phyloP scores from a whole-genome alignment of 2,888 invertebrate genomes.

The Ophion costatus region DNA sequence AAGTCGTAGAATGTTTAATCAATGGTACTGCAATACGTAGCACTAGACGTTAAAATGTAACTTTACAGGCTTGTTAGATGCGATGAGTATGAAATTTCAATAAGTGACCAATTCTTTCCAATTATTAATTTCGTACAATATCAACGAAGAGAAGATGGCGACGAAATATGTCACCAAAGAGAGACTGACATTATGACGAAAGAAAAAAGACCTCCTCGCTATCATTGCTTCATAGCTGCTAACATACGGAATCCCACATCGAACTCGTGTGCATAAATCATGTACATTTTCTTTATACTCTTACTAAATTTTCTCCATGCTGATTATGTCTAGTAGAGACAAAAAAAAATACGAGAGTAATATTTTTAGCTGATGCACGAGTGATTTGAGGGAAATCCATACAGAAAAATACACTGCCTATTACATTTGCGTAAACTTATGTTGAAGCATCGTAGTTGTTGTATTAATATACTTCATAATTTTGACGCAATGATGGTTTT shows the following conservation, averaged over 20 bases:
- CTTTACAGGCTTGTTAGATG: too few relatives aligned
- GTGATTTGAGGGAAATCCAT: conserved; percentile 45
- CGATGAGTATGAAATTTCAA: not conserved
- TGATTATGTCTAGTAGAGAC: not conserved
- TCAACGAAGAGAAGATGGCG: not conserved
- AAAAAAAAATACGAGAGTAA: not conserved
- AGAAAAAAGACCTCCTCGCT: conserved; percentile 22
- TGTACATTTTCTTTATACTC: conserved; percentile 37
- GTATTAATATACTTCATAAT: conserved; percentile 45
- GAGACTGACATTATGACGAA: not conserved
- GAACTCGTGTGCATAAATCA: conserved; percentile 29
- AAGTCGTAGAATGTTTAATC: not conserved
- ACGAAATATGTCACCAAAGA: not conserved
- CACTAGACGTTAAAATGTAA: too few relatives aligned
- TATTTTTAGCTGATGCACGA: conserved; percentile 56
- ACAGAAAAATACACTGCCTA: conserved; percentile 37
- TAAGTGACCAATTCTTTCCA: not conserved
- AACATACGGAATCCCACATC: conserved; percentile 17
- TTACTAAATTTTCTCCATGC: conserved; percentile 14
- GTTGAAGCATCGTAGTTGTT: conserved; percentile 61
- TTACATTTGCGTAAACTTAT: conserved; percentile 57
- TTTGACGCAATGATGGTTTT: conserved; percentile 54
- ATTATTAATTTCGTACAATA: not conserved
- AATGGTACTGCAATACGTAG: too few relatives aligned
- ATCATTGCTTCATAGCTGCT: conserved; percentile 40